These are phyloP conservation scores for Pocillopora damicornis DNA, from an alignment of 64 coral and sea anemone species.

Conservation along the genomic window DNA sequence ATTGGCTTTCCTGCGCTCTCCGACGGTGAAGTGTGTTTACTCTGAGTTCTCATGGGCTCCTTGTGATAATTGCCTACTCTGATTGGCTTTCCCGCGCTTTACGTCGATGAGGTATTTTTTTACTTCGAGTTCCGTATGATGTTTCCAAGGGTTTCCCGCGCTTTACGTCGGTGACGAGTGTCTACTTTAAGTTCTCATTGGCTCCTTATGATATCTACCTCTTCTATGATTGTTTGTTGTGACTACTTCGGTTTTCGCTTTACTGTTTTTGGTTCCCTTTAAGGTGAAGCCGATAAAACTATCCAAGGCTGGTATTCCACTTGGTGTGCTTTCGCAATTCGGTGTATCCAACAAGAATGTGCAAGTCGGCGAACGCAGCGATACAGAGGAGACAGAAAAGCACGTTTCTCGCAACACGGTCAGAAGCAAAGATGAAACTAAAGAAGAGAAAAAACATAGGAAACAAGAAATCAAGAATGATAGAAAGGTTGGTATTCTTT, in stretches of 20 bases:
- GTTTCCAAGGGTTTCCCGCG: too few relatives aligned
- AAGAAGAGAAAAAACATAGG: conserved; percentile 79
- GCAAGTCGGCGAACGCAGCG: not conserved
- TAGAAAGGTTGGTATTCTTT: conserved; percentile 61
- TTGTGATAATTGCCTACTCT: too few relatives aligned
- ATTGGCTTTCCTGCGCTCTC: too few relatives aligned
- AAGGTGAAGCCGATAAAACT: conserved; percentile 68
- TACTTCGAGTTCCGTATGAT: too few relatives aligned
- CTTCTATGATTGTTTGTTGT: not conserved
- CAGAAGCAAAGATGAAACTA: conserved; percentile 58
- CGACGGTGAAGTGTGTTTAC: too few relatives aligned
- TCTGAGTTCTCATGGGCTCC: too few relatives aligned
- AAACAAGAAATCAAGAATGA: conserved; percentile 92
- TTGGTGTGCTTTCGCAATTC: conserved; percentile 66
- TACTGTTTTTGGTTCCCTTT: conserved; percentile 2
- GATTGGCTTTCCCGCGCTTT: too few relatives aligned
- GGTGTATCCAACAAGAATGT: conserved; percentile 24
- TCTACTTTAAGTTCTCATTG: too few relatives aligned
- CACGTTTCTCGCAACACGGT: not conserved
- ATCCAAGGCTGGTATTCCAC: conserved; percentile 86
- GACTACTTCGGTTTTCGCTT: not conserved
- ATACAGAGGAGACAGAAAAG: not conserved
- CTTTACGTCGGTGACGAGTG: too few relatives aligned
- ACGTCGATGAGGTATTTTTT: too few relatives aligned
- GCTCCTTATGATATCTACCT: too few relatives aligned